Conservation (phyloP, 2,113 vertebrate genomes). For the Phainopepla nitens region DNA sequence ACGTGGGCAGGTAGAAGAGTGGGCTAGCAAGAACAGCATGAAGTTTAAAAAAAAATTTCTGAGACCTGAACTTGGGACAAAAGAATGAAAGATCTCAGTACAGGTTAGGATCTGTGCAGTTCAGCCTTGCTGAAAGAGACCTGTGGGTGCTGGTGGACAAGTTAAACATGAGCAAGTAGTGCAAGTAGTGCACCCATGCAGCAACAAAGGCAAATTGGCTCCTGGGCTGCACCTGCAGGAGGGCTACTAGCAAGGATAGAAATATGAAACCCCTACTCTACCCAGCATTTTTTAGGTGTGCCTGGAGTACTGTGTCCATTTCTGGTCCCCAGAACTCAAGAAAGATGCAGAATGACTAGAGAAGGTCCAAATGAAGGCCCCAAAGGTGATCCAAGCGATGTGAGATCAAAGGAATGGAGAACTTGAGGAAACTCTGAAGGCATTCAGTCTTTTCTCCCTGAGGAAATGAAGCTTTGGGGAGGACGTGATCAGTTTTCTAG, state of each 20-base stretch:
- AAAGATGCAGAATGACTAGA: not conserved
- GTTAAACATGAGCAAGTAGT: fast-evolving
- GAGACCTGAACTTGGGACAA: not conserved
- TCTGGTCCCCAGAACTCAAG: not conserved
- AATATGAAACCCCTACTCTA: not conserved
- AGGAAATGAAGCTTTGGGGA: not conserved
- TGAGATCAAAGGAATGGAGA: not conserved
- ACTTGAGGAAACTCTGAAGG: not conserved
- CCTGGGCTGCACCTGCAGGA: not conserved
- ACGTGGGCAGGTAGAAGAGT: not conserved
- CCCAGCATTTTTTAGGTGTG: fast-evolving
- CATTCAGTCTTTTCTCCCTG: not conserved
- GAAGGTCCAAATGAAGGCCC: not conserved
- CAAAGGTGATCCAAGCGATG: not conserved
- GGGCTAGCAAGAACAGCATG: not conserved
- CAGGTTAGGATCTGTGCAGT: no score
- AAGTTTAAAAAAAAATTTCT: not conserved
- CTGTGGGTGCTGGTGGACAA: not conserved
- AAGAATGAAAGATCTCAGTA: not conserved
- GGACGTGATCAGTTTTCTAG: not conserved
- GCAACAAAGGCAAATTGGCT: not conserved
- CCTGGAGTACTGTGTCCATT: not conserved
- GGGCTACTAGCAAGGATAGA: not conserved
- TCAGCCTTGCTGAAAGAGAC: not conserved
- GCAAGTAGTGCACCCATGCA: not conserved